Conservation (phyloP, 2,888 invertebrate species). For the Diploptera punctata region DNA sequence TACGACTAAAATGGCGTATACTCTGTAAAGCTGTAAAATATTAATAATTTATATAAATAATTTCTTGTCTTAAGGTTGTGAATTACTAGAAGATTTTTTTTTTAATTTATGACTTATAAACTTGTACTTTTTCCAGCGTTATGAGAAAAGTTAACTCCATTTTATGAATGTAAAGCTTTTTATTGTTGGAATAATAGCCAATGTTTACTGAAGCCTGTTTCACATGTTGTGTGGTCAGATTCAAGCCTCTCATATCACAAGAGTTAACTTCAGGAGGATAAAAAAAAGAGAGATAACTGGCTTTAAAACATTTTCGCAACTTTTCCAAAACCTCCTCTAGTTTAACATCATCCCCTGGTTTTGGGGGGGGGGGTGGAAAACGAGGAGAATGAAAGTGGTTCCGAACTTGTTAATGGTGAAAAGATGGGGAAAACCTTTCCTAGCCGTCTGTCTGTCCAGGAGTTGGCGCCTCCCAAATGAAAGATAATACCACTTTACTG, state of each 20-base stretch:
- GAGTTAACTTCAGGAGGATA: too few relatives aligned
- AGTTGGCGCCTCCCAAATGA: slow-evolving; percentile 33
- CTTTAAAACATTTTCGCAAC: slow-evolving; percentile 7
- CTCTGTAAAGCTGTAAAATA: too few relatives aligned
- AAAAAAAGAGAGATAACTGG: not conserved
- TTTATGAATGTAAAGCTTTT: too few relatives aligned
- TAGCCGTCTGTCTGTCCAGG: slow-evolving; percentile 33
- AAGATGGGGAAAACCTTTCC: slow-evolving; percentile 38
- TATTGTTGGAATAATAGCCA: too few relatives aligned
- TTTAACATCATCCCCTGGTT: not conserved
- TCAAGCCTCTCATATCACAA: not conserved
- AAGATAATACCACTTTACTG: slow-evolving; percentile 39
- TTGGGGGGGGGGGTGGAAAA: not conserved
- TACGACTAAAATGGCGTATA: too few relatives aligned
- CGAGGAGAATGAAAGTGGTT: slow-evolving; percentile 24
- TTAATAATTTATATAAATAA: too few relatives aligned
- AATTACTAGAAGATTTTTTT: too few relatives aligned
- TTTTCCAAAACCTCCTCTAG: not conserved
- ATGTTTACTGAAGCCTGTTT: not conserved
- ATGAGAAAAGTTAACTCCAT: too few relatives aligned
- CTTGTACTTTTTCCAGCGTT: too few relatives aligned
- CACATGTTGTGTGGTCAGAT: not conserved
- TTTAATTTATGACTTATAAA: too few relatives aligned
- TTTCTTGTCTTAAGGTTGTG: too few relatives aligned
- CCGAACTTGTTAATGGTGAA: slow-evolving; percentile 37